These are phyloP conservation scores for Fopius arisanus DNA, from an alignment of 1,140 invertebrate genomes.

Conservation along the genomic window DNA sequence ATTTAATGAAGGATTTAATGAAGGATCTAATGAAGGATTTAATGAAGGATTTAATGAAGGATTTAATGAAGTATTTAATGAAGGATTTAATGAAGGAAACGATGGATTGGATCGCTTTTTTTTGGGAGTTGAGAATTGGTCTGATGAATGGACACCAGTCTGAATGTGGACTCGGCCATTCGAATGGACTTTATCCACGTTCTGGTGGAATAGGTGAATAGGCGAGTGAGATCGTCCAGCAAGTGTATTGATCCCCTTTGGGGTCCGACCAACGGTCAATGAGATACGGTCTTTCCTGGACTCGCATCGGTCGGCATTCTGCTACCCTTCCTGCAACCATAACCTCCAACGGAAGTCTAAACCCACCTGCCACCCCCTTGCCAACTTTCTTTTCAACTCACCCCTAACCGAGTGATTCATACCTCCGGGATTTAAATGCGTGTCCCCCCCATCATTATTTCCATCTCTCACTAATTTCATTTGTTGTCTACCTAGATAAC, in stretches of 20 bases:
- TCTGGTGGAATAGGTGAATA: neutral
- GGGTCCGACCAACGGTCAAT: conserved; percentile 62
- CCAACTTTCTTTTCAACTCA: neutral
- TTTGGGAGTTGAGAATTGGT: too few relatives aligned
- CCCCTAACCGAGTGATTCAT: conserved; percentile 46
- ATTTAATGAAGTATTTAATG: too few relatives aligned
- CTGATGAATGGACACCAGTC: neutral
- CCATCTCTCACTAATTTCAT: too few relatives aligned
- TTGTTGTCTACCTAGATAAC: too few relatives aligned
- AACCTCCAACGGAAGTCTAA: conserved; percentile 53
- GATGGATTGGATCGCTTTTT: too few relatives aligned
- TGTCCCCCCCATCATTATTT: too few relatives aligned
- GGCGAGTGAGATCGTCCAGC: conserved; percentile 24
- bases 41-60: too few relatives aligned
- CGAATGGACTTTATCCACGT: neutral
- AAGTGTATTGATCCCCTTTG: conserved; percentile 57
- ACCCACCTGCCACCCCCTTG: neutral
- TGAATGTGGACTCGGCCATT: conserved; percentile 20
- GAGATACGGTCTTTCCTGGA: conserved; percentile 60
- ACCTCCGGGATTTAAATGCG: neutral
- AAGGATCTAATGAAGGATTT: too few relatives aligned
- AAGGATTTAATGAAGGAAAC: too few relatives aligned
- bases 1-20: too few relatives aligned
- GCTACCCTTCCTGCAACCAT: conserved; percentile 3
- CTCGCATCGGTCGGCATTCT: conserved; percentile 25